phyloP scores from a whole-genome alignment of 2,888 invertebrate species.

The Amphiduros pacificus region DNA sequence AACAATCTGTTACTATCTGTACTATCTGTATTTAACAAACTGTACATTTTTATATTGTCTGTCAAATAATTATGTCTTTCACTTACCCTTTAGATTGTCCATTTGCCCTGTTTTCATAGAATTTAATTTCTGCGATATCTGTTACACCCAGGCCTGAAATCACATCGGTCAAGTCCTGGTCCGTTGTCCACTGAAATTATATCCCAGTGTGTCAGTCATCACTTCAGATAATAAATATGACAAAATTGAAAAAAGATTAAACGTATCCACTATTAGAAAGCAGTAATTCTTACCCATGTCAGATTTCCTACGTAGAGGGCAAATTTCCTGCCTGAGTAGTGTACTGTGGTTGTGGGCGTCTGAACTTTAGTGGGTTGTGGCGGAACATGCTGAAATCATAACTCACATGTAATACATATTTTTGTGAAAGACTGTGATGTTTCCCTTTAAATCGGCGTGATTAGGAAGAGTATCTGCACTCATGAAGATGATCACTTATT shows the following conservation, averaged over 20 bases:
- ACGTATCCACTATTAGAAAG: neutral
- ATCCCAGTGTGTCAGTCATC: neutral
- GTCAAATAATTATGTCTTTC: no score
- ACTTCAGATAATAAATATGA: neutral
- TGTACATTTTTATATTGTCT: no score
- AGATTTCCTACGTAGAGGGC: conserved; percentile 91
- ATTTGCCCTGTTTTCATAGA: conserved; percentile 98
- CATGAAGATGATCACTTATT: no score
- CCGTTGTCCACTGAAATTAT: conserved; percentile 86
- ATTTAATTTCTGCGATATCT: conserved; percentile 97
- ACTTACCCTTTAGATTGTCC: conserved; percentile 90
- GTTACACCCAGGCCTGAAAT: conserved; percentile 79
- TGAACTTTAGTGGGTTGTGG: conserved; percentile 4
- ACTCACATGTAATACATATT: no score
- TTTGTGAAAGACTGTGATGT: no score
- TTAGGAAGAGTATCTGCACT: no score
- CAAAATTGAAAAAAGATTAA: neutral
- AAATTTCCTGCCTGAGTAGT: conserved; percentile 25
- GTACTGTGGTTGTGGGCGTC: conserved; percentile 15
- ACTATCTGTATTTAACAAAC: no score
- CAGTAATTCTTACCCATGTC: conserved; percentile 83
- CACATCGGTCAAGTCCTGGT: conserved; percentile 92
- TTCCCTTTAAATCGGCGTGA: no score
- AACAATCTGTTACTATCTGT: no score
- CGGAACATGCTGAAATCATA: neutral